Evolutionary conservation across 2,797 vertebrate genomes (phyloP), one percentile per base, ranked within the genome.

Genomic region (Cottoperca gobio): DNA sequence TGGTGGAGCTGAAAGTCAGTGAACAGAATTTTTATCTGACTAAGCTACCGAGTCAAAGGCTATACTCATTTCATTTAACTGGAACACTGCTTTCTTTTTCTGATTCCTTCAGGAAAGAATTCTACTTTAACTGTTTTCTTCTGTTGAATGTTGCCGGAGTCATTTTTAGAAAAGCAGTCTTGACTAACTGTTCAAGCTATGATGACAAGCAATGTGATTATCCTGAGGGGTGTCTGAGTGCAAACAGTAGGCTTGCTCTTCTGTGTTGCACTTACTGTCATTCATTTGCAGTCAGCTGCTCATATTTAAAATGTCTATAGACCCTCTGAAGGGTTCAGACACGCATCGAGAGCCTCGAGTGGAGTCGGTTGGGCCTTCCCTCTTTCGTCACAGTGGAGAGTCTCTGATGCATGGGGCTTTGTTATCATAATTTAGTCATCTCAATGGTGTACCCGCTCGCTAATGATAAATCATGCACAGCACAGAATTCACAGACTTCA

Each of bases 371-470:
- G 6, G 43, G 37, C 23, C 52, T 76, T 40, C 40, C 24, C 42
- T 53, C 70, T 42, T 63, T 71, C 13, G 14, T 76, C 61, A 66
- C 39, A 31, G 43, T 52, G 54, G 76, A 60, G 50, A 66, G 58
- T 28, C 60, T 70, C 37, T 62, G 71, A 70, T 74, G 64, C 52
- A 43, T 33, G 33, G 19, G 39, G 28, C 50, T 70, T 72, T 84
- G 67, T 63, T 77, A 81, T 86, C 73, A 75, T 81, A 73, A 85
- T 84, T 86, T 59, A 80, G 72, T 79, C 60, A 73, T 78, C 59
- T 66, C 49, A 43, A 3, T 61, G 62, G 73, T 73, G 62, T 74
- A 70, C 49, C 35, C 13, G 23, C 52, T 43, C 8, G 13, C 60
- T 79, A 82, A 86, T 83, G 64, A 85, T 79, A 82, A 79, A 69